Conservation (phyloP, 2,797 vertebrate species). For the Choloepus didactylus region DNA sequence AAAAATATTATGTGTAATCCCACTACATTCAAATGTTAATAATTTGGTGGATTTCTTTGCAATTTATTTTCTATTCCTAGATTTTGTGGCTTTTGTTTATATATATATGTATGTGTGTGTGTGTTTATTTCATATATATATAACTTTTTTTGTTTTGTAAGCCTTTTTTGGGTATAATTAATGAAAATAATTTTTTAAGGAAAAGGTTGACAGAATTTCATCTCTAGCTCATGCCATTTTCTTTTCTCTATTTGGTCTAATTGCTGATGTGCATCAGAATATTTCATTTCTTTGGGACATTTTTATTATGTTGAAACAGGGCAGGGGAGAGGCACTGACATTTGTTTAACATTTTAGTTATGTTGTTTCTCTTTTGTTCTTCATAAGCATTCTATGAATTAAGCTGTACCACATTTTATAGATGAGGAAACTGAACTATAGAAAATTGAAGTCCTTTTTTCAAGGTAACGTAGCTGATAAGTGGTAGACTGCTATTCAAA, state of each 20-base stretch:
- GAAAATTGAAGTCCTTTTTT: neutral
- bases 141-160: neutral
- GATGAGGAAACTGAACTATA: neutral
- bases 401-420: neutral
- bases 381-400: neutral
- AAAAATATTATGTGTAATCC: neutral
- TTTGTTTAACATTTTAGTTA: neutral
- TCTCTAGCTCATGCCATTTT: neutral
- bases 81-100: constrained; percentile 7
- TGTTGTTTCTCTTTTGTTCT: neutral
- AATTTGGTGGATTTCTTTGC: neutral
- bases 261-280: neutral
- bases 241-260: neutral
- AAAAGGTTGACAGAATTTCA: neutral
- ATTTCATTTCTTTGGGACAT: neutral
- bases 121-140: neutral
- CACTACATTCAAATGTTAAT: neutral
- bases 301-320: neutral
- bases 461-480: neutral
- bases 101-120: neutral
- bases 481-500: neutral
- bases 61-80: neutral
- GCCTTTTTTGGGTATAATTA: neutral
- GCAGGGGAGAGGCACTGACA: neutral
- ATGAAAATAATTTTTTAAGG: constrained; percentile 10